phyloP scores from a whole-genome alignment of 2,888 invertebrate species.

The Drepana falcataria region DNA sequence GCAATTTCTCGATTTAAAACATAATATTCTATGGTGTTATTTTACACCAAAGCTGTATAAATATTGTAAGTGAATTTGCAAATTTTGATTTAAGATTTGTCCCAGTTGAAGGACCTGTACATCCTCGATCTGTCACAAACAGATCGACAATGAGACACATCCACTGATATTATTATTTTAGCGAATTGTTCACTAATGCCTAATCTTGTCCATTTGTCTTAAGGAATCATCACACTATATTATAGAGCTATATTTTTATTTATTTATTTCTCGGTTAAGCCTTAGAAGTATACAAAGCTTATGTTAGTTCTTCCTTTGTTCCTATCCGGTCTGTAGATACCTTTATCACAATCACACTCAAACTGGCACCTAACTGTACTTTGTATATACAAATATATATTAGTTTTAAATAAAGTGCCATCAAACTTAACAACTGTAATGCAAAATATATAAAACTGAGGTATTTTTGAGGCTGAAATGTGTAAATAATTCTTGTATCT shows the following conservation, averaged over 20 bases:
- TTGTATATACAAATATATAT: slow-evolving; percentile 14
- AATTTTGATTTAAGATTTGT: no score
- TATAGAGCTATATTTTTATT: slow-evolving; percentile 60
- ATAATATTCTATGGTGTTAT: no score
- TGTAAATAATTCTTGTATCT: slow-evolving; percentile 59
- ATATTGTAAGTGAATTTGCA: no score
- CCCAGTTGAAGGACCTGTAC: no score
- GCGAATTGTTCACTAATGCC: slow-evolving; percentile 62
- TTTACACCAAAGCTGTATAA: no score
- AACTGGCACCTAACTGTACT: slow-evolving; percentile 29
- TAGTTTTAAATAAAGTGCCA: slow-evolving; percentile 42
- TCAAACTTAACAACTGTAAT: slow-evolving; percentile 28
- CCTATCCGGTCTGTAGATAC: slow-evolving; percentile 45
- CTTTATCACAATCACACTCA: slow-evolving; percentile 14
- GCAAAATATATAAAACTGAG: slow-evolving; percentile 27
- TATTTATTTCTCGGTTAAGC: slow-evolving; percentile 64
- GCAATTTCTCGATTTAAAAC: no score
- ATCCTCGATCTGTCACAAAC: neutral
- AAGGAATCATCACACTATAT: slow-evolving; percentile 67
- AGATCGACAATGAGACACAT: slow-evolving; percentile 1
- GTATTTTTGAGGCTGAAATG: slow-evolving; percentile 59
- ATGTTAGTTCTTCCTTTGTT: slow-evolving; percentile 47
- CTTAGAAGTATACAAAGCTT: slow-evolving; percentile 40
- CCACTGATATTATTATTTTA: slow-evolving; percentile 35
- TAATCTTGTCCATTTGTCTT: slow-evolving; percentile 66